These are phyloP conservation scores for Rhopilema esculentum DNA, from an alignment of 30 jellyfish, hydroid and myxozoan species.

Conservation along the genomic window DNA sequence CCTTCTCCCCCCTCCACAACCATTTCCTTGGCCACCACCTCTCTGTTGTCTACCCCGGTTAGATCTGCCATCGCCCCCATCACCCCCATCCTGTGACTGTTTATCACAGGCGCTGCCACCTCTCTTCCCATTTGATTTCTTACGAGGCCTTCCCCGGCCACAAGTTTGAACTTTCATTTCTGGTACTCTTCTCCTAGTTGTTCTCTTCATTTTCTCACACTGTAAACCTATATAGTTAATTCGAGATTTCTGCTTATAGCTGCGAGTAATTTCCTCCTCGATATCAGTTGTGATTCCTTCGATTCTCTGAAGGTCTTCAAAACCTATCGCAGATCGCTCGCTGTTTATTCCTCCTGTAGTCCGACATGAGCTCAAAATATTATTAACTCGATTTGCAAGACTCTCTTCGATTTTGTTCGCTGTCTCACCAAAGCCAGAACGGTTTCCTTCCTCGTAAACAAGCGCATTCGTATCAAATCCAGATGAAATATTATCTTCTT, in stretches of 20 bases:
- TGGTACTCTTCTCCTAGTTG: slow-evolving; percentile 50
- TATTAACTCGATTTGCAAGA: slow-evolving; percentile 10
- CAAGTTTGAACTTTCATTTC: slow-evolving; percentile 49
- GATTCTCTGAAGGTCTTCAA: slow-evolving; percentile 14
- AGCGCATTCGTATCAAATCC: background rate
- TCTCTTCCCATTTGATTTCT: slow-evolving; percentile 55
- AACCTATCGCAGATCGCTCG: background rate
- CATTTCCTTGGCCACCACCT: slow-evolving; percentile 66
- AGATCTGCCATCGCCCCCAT: slow-evolving; percentile 65
- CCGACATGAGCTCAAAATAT: slow-evolving; percentile 1
- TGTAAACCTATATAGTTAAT: background rate
- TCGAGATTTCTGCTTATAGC: slow-evolving; percentile 16
- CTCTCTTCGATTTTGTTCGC: background rate
- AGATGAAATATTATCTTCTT: background rate
- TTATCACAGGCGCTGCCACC: slow-evolving; percentile 55
- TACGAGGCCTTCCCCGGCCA: slow-evolving; percentile 79
- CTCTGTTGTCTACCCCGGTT: slow-evolving; percentile 71
- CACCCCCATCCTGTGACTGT: slow-evolving; percentile 74
- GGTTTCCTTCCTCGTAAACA: slow-evolving; percentile 4
- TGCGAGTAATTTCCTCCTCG: slow-evolving; percentile 46
- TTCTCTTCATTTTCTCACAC: slow-evolving; percentile 30
- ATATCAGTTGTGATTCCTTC: slow-evolving; percentile 29
- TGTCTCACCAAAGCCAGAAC: background rate
- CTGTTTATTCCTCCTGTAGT: background rate
- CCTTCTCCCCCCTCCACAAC: slow-evolving; percentile 60